Conservation (phyloP, 1,140 invertebrate species). For the Chionoecetes opilio region DNA sequence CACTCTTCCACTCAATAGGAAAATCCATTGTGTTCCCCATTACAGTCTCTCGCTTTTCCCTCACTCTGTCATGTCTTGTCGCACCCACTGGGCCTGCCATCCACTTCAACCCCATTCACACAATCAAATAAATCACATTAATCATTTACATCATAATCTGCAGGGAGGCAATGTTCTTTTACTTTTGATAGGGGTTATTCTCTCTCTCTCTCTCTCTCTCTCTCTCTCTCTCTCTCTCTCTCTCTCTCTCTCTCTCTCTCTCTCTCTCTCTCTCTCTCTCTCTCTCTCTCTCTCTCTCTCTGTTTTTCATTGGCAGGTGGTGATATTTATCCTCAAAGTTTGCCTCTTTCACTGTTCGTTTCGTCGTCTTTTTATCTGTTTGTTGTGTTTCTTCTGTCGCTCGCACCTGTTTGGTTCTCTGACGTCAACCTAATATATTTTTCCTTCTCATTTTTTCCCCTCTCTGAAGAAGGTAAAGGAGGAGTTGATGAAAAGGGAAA, state of each 20-base stretch:
- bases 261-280: not conserved
- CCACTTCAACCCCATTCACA: not conserved
- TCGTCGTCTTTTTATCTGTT: not conserved
- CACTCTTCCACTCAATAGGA: not conserved
- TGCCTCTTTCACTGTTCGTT: not conserved
- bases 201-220: no score
- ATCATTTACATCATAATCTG: not conserved
- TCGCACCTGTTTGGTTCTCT: not conserved
- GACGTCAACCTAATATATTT: no score
- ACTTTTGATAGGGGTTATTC: no score
- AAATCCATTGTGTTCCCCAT: not conserved
- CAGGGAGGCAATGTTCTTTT: no score
- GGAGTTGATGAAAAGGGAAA: no score
- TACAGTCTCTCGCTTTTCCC: not conserved
- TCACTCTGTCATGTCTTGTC: not conserved
- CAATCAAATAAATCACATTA: not conserved
- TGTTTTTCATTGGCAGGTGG: not conserved
- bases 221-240: no score
- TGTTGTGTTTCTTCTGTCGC: not conserved
- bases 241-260: no score
- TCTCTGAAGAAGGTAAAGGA: not conserved
- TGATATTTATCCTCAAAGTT: not conserved
- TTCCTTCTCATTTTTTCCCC: not conserved
- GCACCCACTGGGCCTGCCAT: not conserved
- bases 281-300: not conserved